These are phyloP conservation scores for Pocota personata DNA, from an alignment of 2,888 invertebrate species.

Conservation along the genomic window DNA sequence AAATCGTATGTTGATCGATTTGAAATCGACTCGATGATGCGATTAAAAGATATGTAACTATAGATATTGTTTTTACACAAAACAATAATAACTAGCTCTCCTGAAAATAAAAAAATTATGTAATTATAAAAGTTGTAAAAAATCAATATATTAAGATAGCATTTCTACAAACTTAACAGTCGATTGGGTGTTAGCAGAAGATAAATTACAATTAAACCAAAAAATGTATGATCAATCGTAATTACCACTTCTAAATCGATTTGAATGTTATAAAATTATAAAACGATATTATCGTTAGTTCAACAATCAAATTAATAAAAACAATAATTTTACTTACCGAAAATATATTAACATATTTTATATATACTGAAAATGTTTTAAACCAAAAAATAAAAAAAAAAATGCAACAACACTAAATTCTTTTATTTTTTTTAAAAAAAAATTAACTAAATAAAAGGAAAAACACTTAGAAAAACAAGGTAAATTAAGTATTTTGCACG, in stretches of 20 bases:
- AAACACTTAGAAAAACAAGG: conserved; percentile 57
- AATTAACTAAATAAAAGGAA: conserved; percentile 51
- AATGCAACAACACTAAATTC: conserved; percentile 66
- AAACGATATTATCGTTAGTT: conserved; percentile 38
- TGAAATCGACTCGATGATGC: conserved; percentile 45
- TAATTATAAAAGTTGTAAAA: conserved; percentile 67
- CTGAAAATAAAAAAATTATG: conserved; percentile 75
- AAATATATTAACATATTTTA: conserved; percentile 68
- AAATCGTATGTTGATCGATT: conserved; percentile 45
- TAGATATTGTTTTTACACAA: conserved; percentile 73
- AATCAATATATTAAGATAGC: conserved; percentile 53
- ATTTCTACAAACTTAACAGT: conserved; percentile 43
- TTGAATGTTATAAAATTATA: conserved; percentile 72
- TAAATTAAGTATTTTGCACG: conserved; percentile 61
- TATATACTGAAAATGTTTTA: conserved; percentile 59
- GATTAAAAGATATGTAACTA: conserved; percentile 63
- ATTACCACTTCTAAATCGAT: conserved; percentile 75
- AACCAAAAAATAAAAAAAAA: conserved; percentile 50
- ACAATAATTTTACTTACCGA: conserved; percentile 75
- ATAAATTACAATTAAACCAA: conserved; percentile 68
- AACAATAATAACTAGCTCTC: conserved; percentile 75
- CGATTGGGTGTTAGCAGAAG: conserved; percentile 51
- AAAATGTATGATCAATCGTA: conserved; percentile 62
- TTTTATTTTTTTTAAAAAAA: conserved; percentile 36
- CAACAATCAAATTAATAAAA: conserved; percentile 71